Evolutionary conservation across 2,888 invertebrate genomes (phyloP).

Genomic region (Andrena minutula): DNA sequence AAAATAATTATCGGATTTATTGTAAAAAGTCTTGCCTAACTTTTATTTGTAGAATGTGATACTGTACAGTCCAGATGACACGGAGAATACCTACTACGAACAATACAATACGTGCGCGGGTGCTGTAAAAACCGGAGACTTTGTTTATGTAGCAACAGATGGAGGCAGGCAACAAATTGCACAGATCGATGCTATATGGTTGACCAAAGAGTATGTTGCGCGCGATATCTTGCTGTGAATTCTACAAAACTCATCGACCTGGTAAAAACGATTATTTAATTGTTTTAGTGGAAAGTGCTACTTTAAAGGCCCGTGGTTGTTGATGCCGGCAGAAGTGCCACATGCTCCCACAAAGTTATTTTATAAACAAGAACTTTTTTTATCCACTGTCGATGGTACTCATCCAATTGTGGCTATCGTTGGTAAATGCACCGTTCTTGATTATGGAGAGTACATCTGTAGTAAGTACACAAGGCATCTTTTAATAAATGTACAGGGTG

Average conservation of each 20-base stretch:
- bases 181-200: conserved; percentile 98
- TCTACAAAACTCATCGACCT: background rate
- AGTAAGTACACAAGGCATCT: conserved; percentile 87
- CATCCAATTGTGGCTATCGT: conserved; percentile 96
- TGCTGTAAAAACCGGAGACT: conserved; percentile 95
- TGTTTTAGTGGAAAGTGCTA: conserved; percentile 92
- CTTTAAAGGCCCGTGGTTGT: conserved; percentile 97
- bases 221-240: conserved; percentile 22
- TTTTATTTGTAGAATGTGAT: conserved; percentile 90
- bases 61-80: conserved; percentile 90
- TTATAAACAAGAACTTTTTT: conserved; percentile 96
- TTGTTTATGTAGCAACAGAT: conserved; percentile 97
- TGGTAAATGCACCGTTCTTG: conserved; percentile 95
- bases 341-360: conserved; percentile 92
- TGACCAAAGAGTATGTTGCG: conserved; percentile 92
- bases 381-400: conserved; percentile 96
- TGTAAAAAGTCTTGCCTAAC: conserved; percentile 24
- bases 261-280: conserved; percentile 22
- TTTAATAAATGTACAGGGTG: background rate
- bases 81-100: conserved; percentile 95
- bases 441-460: conserved; percentile 95
- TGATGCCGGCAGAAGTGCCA: conserved; percentile 94
- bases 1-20: conserved; percentile 1
- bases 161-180: conserved; percentile 96
- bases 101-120: conserved; percentile 96